These are phyloP conservation scores for Rhagophthalmus giganteus DNA, from an alignment of 2,888 invertebrate species.

Conservation along the genomic window DNA sequence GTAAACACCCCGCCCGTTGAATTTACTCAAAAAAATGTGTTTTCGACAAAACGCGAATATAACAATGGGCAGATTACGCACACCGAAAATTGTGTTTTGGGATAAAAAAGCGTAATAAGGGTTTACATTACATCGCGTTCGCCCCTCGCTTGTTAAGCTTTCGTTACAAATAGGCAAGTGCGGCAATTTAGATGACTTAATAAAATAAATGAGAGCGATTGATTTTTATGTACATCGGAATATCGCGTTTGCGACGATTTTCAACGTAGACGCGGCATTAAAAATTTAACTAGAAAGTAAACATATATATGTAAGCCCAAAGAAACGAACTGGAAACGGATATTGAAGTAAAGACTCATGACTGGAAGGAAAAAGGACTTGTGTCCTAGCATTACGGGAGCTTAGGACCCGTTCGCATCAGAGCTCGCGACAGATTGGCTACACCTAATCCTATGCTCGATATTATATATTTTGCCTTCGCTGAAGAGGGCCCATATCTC, in stretches of 20 bases:
- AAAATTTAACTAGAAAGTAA: slow-evolving; percentile 36
- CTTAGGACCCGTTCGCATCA: slow-evolving; percentile 48
- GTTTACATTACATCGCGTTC: slow-evolving; percentile 47
- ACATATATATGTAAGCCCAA: slow-evolving; percentile 30
- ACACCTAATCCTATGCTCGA: slow-evolving; percentile 53
- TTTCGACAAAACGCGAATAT: slow-evolving; percentile 36
- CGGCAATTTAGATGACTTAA: slow-evolving; percentile 13
- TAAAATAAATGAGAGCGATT: too few species aligned
- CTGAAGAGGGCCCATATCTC: slow-evolving; percentile 17
- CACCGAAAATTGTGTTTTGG: slow-evolving; percentile 46
- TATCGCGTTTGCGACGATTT: too few species aligned
- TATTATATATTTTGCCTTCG: slow-evolving; percentile 46
- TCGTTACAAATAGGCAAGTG: slow-evolving; percentile 11
- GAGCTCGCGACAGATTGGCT: slow-evolving; percentile 54
- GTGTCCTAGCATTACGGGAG: slow-evolving; percentile 45
- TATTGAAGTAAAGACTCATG: slow-evolving; percentile 26
- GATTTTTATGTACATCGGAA: too few species aligned
- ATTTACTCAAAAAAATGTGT: slow-evolving; percentile 41
- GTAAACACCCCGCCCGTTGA: slow-evolving; percentile 53
- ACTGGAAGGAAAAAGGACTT: slow-evolving; percentile 36
- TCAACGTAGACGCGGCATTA: slow-evolving; percentile 24
- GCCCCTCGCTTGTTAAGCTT: slow-evolving; percentile 17
- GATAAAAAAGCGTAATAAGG: slow-evolving; percentile 50
- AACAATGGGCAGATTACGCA: slow-evolving; percentile 33
- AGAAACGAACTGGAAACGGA: slow-evolving; percentile 27